Evolutionary conservation across 2,797 vertebrate species (phyloP).

Genomic region (Sternotherus odoratus): DNA sequence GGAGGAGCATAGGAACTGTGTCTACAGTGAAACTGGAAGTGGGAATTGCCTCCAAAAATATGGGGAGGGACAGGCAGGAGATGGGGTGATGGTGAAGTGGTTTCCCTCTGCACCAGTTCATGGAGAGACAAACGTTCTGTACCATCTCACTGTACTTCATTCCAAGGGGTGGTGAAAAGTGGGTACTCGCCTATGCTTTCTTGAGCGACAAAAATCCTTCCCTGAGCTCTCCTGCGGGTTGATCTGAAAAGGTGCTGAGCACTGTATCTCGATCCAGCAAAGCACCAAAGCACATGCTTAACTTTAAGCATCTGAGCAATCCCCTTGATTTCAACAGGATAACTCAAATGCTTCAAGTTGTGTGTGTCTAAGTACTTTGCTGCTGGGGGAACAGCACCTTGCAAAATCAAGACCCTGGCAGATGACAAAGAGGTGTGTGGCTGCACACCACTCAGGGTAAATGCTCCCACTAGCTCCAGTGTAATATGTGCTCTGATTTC

Average conservation of each 20-base stretch:
- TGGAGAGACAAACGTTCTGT: not conserved
- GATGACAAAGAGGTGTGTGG: rapidly evolving
- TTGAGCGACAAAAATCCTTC: not conserved
- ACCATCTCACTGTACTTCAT: not conserved
- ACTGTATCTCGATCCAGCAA: not conserved
- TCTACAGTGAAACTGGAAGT: not conserved
- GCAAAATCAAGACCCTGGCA: not conserved
- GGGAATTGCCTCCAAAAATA: not conserved
- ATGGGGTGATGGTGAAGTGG: not conserved
- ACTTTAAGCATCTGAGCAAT: not conserved
- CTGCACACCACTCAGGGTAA: not conserved
- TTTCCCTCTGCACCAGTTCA: not conserved
- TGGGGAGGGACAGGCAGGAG: not conserved
- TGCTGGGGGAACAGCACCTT: rapidly evolving
- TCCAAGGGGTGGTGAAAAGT: not conserved
- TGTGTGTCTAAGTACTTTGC: rapidly evolving
- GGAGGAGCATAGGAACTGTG: rapidly evolving
- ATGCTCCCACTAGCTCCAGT: not conserved
- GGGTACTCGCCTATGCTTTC: not conserved
- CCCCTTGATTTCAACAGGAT: not conserved
- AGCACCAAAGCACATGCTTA: not conserved
- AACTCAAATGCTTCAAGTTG: not conserved
- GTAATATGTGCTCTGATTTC: not conserved
- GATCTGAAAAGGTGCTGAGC: not conserved
- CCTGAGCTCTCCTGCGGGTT: not conserved